Evolutionary conservation across 2,888 invertebrate species (phyloP).

Genomic region (Pinctada fucata): DNA sequence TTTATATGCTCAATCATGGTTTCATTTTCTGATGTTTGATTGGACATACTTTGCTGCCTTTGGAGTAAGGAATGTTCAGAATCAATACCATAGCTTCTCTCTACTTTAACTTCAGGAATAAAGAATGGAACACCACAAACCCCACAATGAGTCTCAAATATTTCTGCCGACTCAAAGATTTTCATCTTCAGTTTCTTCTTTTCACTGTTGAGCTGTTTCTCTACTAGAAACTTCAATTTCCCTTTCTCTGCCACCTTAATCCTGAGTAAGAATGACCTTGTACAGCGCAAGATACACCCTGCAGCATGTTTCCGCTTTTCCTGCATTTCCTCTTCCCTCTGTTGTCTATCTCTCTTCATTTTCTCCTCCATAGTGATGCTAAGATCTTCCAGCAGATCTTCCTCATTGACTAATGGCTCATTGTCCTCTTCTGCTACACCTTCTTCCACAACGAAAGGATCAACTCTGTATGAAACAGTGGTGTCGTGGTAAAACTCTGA

Average conservation of each 20-base stretch:
- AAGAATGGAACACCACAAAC: conserved; percentile 49
- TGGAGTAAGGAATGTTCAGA: background rate
- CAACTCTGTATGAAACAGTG: background rate
- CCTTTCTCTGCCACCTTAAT: conserved; percentile 8
- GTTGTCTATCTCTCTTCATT: conserved; percentile 38
- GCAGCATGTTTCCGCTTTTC: conserved; percentile 34
- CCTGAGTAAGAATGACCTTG: conserved; percentile 31
- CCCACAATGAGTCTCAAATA: conserved; percentile 50
- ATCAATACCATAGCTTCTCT: background rate
- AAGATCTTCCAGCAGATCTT: conserved; percentile 37
- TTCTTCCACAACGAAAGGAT: background rate
- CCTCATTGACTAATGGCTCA: conserved; percentile 28
- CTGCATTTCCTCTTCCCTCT: conserved; percentile 22
- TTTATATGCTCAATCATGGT: conserved; percentile 14
- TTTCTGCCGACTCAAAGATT: conserved; percentile 38
- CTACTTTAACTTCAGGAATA: conserved; percentile 9
- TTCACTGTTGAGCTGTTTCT: conserved; percentile 8
- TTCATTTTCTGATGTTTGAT: background rate
- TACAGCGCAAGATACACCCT: conserved; percentile 35
- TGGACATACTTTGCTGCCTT: background rate
- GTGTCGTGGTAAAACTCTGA: background rate
- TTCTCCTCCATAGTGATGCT: conserved; percentile 44
- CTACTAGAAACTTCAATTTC: conserved; percentile 7
- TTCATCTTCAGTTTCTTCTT: conserved; percentile 8
- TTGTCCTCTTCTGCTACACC: conserved; percentile 9